Conservation (phyloP, 1,140 invertebrate species). For the Melitaea cinxia region DNA sequence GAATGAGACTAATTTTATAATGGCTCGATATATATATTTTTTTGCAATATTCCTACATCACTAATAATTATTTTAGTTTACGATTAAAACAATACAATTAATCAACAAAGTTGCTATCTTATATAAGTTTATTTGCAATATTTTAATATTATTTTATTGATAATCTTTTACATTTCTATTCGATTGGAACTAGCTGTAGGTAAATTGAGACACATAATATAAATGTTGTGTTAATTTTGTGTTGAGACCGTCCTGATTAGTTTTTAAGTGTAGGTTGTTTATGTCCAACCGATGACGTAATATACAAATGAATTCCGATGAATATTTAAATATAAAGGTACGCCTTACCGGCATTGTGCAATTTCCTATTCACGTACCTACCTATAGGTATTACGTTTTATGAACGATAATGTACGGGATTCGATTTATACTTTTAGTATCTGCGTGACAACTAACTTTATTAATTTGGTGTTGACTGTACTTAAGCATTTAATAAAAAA, state of each 20-base stretch:
- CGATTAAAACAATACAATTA: no score
- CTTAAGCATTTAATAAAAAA: conserved; percentile 16
- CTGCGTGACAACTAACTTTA: neutral
- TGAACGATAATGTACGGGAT: neutral
- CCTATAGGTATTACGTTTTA: neutral
- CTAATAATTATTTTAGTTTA: no score
- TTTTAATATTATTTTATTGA: neutral
- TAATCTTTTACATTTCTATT: no score
- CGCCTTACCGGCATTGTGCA: neutral
- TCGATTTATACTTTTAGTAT: neutral
- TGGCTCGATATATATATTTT: no score
- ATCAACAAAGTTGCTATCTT: no score
- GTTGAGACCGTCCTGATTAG: conserved; percentile 64
- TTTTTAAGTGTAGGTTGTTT: conserved; percentile 40
- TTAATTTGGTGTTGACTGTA: conserved; percentile 2
- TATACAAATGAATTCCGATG: neutral
- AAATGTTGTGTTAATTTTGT: conserved; percentile 49
- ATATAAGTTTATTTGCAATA: neutral
- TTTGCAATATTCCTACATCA: no score
- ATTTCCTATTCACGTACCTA: neutral
- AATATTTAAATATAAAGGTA: neutral
- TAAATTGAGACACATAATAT: conserved; percentile 9
- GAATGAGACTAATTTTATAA: no score
- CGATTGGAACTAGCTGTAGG: neutral
- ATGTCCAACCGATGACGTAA: conserved; percentile 13